Evolutionary conservation across 2,888 invertebrate genomes (phyloP), one percentile per base, ranked within the genome.

Genomic region (Erpobdella octoculata): DNA sequence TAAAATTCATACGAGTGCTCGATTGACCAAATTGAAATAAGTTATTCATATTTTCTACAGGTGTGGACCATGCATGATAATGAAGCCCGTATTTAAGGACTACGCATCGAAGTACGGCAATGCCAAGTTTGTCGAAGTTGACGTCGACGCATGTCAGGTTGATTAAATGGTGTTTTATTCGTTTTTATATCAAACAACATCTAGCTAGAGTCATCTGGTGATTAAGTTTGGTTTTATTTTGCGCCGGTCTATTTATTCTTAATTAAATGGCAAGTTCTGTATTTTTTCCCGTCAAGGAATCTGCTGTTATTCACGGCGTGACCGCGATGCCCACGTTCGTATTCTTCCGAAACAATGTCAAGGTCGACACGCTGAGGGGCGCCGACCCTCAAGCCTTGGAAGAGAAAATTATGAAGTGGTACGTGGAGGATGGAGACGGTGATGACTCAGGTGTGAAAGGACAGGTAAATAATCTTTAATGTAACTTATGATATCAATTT

Each of bases 271-370:
- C n/a, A n/a, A n/a, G n/a, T n/a, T n/a, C n/a, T n/a, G n/a, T n/a
- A n/a, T n/a, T n/a, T n/a, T n/a, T n/a, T n/a, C n/a, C n/a, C n/a
- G n/a, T 66, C 65, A 73, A 83, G 77, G 93, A 92, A 78, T 91
- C 91, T 12, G 93, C 96, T 1, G 88, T 89, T 35, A 86, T 88
- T 18, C 91, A 96, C 81, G 92, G 92, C 71, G 91, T 99, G 53
- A 89, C 89, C 72, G 93, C 95, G 0, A 96, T 98, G 95, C 98
- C 98, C 33, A 99, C 98, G 0, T 99, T 99, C 81, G 89, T 94
- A 77, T 93, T 97, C 81, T 96, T 91, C 83, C 88, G 91, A 77
- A 95, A 83, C 76, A 80, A 81, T 78, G 74, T 75, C 18, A 83
- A 81, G 76, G 87, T 96, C 79, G 94, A 92, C 80, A 86, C 88